These are phyloP conservation scores for Drosophila kikkawai DNA, from an alignment of 1,140 invertebrate genomes.

Conservation along the genomic window DNA sequence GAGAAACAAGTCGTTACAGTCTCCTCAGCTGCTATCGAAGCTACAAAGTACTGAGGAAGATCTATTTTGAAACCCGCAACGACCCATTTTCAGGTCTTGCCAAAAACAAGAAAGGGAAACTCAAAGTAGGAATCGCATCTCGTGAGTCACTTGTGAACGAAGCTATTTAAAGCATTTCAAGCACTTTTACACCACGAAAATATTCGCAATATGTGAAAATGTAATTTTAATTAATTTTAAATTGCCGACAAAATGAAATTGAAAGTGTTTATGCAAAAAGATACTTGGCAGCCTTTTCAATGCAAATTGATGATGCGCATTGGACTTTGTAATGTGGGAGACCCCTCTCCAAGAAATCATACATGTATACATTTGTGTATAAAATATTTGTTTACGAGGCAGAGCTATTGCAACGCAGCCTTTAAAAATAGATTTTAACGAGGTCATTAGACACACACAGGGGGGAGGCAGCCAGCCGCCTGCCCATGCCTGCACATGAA, in stretches of 20 bases:
- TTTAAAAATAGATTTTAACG: conserved; percentile 78
- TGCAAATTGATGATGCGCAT: conserved; percentile 15
- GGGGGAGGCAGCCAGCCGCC: conserved; percentile 32
- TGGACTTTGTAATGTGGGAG: conserved; percentile 64
- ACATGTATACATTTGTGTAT: conserved; percentile 8
- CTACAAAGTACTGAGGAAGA: conserved; percentile 25
- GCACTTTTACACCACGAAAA: conserved; percentile 43
- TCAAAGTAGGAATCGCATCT: conserved; percentile 32
- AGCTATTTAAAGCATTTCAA: conserved; percentile 54
- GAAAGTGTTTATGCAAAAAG: conserved; percentile 38
- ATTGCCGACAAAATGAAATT: conserved; percentile 47
- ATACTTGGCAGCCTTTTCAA: conserved; percentile 45
- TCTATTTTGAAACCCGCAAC: conserved; percentile 56
- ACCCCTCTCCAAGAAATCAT: conserved; percentile 56
- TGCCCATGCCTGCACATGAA: conserved; percentile 20
- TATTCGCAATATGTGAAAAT: conserved; percentile 57
- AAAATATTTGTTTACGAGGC: conserved; percentile 17
- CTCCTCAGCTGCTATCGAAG: conserved; percentile 3
- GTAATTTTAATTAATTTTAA: conserved; percentile 66
- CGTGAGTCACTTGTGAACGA: conserved; percentile 65
- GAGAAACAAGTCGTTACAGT: conserved; percentile 27
- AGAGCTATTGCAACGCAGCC: conserved; percentile 45
- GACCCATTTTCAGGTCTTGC: conserved; percentile 68
- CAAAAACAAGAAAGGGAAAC: conserved; percentile 44
- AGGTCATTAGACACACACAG: conserved; percentile 76